A percentile compares a stretch with the other conserved stretches of the same genome.
Evolutionary conservation across 2,113 vertebrate species (phyloP).

Genomic region (Callaeas wilsoni): DNA sequence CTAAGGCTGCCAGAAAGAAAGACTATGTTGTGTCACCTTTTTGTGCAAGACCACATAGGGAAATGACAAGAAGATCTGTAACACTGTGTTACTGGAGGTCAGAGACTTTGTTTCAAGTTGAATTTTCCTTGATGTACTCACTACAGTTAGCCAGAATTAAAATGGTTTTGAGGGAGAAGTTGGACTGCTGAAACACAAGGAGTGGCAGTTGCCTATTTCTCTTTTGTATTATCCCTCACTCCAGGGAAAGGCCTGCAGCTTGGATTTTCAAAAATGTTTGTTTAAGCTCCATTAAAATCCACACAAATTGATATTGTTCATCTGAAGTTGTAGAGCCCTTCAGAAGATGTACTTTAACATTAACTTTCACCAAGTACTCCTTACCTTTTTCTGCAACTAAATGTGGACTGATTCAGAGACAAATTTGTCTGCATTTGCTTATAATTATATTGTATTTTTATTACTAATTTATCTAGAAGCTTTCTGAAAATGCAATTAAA

Average conservation of each 20-base stretch:
- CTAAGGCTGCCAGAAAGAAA: neutral
- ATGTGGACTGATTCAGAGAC: neutral
- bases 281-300: neutral
- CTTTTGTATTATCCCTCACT: neutral
- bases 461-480: neutral
- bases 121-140: neutral
- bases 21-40: neutral
- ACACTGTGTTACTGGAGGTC: accelerated
- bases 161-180: neutral
- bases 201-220: neutral
- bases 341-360: neutral
- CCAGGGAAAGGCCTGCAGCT: neutral
- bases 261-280: neutral
- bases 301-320: neutral
- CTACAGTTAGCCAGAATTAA: neutral
- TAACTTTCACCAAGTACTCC: neutral
- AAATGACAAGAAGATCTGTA: neutral
- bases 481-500: neutral
- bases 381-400: neutral
- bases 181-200: neutral
- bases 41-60: neutral
- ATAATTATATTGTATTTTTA: neutral
- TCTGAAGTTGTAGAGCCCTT: neutral
- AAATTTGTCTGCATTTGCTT: neutral
- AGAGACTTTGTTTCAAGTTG: neutral